phyloP scores from a whole-genome alignment of 2,888 invertebrate species.

The Drosophila peninsularis region DNA sequence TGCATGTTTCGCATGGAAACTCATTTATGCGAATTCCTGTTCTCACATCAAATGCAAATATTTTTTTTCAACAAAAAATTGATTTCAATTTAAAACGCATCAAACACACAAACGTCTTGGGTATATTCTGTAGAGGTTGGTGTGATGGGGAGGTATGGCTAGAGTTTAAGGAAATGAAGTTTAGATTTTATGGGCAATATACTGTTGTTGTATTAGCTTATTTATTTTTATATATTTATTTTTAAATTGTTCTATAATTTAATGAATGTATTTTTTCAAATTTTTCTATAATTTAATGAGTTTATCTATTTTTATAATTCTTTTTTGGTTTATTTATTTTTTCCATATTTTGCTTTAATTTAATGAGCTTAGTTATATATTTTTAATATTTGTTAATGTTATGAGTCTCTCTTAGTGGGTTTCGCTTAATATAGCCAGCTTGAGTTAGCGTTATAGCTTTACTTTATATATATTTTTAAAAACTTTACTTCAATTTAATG shows the following conservation, averaged over 20 bases:
- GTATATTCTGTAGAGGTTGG: constrained; percentile 24
- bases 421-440: no score
- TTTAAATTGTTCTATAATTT: neutral
- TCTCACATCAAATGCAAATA: constrained; percentile 57
- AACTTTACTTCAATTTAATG: neutral
- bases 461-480: neutral
- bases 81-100: constrained; percentile 78
- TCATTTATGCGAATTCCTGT: constrained; percentile 34
- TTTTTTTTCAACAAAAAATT: constrained; percentile 51
- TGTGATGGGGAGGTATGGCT: no score
- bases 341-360: neutral
- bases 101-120: constrained; percentile 37
- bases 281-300: no score
- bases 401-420: no score
- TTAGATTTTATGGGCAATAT: no score
- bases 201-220: no score
- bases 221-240: no score
- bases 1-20: constrained; percentile 8
- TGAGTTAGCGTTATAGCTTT: no score
- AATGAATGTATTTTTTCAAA: neutral
- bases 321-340: no score
- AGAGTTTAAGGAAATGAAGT: neutral
- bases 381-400: no score
- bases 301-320: no score
- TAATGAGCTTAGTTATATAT: neutral